Conservation (phyloP, 2,113 vertebrate genomes). For the Lepus americanus region DNA sequence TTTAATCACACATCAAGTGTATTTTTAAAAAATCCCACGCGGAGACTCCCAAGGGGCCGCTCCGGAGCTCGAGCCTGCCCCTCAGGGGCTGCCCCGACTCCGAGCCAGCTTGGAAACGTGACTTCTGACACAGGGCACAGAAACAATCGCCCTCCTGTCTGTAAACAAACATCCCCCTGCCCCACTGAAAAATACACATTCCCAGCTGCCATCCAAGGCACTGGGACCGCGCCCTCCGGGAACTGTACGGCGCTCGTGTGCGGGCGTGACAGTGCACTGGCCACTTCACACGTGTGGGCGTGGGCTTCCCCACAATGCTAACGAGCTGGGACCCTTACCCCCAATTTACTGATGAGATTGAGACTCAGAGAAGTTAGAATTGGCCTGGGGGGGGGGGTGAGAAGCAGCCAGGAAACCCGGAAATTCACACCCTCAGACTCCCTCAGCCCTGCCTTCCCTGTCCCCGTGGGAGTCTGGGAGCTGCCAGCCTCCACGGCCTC, state of each 20-base stretch:
- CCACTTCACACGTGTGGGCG: neutral
- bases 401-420: neutral
- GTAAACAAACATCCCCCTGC: neutral
- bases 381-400: neutral
- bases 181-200: neutral
- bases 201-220: neutral
- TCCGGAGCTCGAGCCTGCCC: neutral
- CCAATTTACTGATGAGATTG: neutral
- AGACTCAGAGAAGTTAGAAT: neutral
- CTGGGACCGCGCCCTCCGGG: neutral
- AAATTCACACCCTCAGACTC: neutral
- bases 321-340: neutral
- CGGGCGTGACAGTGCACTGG: accelerated
- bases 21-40: neutral
- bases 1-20: neutral
- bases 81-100: neutral
- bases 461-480: neutral
- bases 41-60: neutral
- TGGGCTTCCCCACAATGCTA: neutral
- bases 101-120: neutral
- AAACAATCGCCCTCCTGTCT: neutral
- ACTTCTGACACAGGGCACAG: neutral
- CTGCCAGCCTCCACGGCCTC: neutral
- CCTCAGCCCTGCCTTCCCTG: neutral
- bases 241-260: accelerated